Conservation (phyloP, 1,140 invertebrate species). For the Sitobion miscanthi region DNA sequence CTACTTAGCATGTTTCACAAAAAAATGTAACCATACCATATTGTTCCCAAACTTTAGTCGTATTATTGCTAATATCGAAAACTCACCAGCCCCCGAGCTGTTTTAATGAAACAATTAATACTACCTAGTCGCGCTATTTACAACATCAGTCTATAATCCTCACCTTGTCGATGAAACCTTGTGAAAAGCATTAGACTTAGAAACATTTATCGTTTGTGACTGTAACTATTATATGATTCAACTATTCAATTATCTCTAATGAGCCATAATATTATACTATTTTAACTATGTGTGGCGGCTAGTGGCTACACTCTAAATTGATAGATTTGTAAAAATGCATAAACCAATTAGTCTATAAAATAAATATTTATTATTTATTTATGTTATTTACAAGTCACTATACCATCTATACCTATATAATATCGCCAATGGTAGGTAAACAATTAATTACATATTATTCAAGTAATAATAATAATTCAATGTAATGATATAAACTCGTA, state of each 20-base stretch:
- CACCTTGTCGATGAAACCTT: conserved; percentile 26
- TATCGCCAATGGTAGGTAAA: not conserved
- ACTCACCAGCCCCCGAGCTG: not conserved
- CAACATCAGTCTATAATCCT: not conserved
- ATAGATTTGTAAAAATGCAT: not conserved
- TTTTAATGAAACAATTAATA: conserved; percentile 12
- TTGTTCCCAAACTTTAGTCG: not conserved
- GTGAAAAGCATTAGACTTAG: not conserved
- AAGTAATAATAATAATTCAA: not conserved
- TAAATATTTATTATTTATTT: not conserved
- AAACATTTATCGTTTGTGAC: not conserved
- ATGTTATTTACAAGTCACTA: not conserved
- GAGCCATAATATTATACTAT: not conserved
- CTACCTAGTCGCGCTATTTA: not conserved
- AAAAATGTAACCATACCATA: not conserved
- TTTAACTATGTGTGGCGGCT: not conserved
- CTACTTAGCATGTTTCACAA: not conserved
- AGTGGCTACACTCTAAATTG: not conserved
- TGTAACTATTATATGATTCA: not conserved
- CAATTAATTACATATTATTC: not conserved
- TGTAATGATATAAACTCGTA: not conserved
- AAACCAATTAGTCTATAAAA: not conserved
- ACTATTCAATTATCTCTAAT: conserved; percentile 13
- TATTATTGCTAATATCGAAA: not conserved
- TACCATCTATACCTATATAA: not conserved